Evolutionary conservation across 2,797 vertebrate genomes (phyloP).

Genomic region (Anolis apletophallus): DNA sequence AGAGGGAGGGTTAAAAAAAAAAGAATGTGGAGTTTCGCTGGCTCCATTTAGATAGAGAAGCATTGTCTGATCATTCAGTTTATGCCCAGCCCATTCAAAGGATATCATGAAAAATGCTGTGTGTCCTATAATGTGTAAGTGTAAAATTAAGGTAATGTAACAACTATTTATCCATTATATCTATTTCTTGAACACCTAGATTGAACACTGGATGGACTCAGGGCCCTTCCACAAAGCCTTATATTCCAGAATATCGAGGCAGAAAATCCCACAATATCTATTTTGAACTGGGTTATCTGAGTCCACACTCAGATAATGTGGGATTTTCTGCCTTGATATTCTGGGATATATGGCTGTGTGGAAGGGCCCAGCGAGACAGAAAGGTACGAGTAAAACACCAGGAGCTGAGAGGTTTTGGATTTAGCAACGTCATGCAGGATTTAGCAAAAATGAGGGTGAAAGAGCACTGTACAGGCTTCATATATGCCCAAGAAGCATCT

Average conservation of each 20-base stretch:
- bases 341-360: too few relatives aligned
- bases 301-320: too few relatives aligned
- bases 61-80: background rate
- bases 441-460: background rate
- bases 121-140: too few relatives aligned
- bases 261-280: too few relatives aligned
- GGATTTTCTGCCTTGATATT: too few relatives aligned
- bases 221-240: too few relatives aligned
- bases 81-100: background rate
- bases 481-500: too few relatives aligned
- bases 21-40: background rate
- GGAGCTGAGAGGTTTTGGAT: background rate
- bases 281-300: too few relatives aligned
- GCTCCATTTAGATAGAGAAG: background rate
- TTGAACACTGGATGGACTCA: too few relatives aligned
- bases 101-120: background rate
- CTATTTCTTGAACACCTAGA: background rate
- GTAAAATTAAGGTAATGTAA: background rate
- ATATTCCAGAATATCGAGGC: too few relatives aligned
- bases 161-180: background rate
- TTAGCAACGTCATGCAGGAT: background rate
- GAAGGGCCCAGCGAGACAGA: background rate
- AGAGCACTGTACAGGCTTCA: too few relatives aligned
- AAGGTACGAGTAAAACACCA: background rate
- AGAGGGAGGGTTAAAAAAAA: background rate